phyloP scores from a whole-genome alignment of 1,140 invertebrate species.

The Cyphomyrmex costatus region DNA sequence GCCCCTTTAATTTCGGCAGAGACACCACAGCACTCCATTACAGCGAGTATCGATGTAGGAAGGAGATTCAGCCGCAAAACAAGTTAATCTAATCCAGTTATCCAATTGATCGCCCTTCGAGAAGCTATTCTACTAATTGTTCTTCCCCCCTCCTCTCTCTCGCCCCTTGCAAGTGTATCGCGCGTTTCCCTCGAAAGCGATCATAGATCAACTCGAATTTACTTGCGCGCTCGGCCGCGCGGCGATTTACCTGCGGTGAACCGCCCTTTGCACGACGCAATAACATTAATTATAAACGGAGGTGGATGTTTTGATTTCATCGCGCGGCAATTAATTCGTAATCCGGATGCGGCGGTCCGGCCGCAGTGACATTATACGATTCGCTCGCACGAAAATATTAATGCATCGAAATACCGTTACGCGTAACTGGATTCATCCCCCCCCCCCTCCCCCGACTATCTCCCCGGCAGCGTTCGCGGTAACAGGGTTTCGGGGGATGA shows the following conservation, averaged over 20 bases:
- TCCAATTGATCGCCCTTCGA: constrained; percentile 81
- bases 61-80: constrained; percentile 78
- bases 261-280: constrained; percentile 75
- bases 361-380: constrained; percentile 77
- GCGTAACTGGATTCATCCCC: constrained; percentile 70
- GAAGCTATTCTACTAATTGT: constrained; percentile 83
- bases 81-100: constrained; percentile 83
- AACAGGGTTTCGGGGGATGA: constrained; percentile 54
- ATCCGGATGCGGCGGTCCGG: constrained; percentile 76
- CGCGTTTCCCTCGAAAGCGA: constrained; percentile 42
- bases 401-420: constrained; percentile 76
- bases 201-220: constrained; percentile 74
- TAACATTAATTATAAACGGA: constrained; percentile 77
- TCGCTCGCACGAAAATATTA: constrained; percentile 76
- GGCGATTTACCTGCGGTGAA: constrained; percentile 76
- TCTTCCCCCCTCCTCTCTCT: constrained; percentile 57
- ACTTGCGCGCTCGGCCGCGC: constrained; percentile 68
- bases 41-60: constrained; percentile 61
- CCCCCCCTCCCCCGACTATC: neutral
- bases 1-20: constrained; percentile 70
- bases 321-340: constrained; percentile 76
- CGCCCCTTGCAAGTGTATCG: neutral
- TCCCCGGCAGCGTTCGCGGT: constrained; percentile 37
- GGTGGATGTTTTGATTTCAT: constrained; percentile 77
- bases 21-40: constrained; percentile 65